phyloP scores from a whole-genome alignment of 2,888 invertebrate species.

The Diadegma fenestrale region DNA sequence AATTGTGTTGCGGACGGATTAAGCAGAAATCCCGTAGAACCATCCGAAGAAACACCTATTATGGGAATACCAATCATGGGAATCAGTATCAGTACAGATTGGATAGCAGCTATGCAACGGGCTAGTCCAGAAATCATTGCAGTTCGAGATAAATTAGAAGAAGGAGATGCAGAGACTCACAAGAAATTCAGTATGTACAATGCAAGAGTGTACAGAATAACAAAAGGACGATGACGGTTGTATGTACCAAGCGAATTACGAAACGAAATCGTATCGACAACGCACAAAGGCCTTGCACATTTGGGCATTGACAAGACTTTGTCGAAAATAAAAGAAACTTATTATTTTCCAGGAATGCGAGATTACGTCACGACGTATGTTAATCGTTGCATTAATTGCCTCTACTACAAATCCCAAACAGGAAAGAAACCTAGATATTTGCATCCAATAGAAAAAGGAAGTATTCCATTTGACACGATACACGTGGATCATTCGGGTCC shows the following conservation, averaged over 20 bases:
- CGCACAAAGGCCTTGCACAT: constrained; percentile 60
- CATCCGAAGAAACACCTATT: constrained; percentile 51
- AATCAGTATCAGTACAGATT: constrained; percentile 62
- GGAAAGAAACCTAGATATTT: constrained; percentile 64
- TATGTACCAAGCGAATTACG: constrained; percentile 54
- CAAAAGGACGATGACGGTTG: constrained; percentile 56
- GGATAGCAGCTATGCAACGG: constrained; percentile 63
- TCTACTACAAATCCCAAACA: constrained; percentile 56
- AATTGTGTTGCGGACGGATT: constrained; percentile 66
- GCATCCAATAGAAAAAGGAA: constrained; percentile 64
- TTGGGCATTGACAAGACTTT: constrained; percentile 68
- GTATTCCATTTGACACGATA: constrained; percentile 53
- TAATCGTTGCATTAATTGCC: constrained; percentile 65
- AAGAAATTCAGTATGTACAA: constrained; percentile 62
- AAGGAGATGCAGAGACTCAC: constrained; percentile 56
- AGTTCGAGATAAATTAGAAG: constrained; percentile 61
- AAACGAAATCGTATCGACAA: constrained; percentile 49
- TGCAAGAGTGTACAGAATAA: constrained; percentile 61
- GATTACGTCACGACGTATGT: constrained; percentile 64
- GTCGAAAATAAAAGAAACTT: constrained; percentile 56
- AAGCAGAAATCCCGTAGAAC: constrained; percentile 69
- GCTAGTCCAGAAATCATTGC: constrained; percentile 48
- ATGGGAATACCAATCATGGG: constrained; percentile 64
- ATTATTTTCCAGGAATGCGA: constrained; percentile 70
- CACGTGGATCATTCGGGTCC: constrained; percentile 67